A percentile compares a stretch with the other conserved stretches of the same genome.
Conservation (phyloP, 2,888 invertebrate species). For the Lasioglossum marginatum region DNA sequence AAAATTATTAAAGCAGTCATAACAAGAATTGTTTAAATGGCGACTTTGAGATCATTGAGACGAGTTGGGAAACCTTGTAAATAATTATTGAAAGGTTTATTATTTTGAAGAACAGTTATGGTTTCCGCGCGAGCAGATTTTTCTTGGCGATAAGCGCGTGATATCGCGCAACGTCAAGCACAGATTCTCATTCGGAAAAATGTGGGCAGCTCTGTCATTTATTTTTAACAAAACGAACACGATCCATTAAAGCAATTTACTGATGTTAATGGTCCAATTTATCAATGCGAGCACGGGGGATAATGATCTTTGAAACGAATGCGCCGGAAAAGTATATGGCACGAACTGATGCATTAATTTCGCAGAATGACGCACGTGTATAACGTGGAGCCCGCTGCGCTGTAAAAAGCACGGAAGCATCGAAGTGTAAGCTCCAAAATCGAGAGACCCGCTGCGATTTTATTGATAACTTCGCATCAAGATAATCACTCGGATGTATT, state of each 20-base stretch:
- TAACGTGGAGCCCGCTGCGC: background rate
- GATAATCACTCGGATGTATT: slow-evolving; percentile 9
- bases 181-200: slow-evolving; percentile 7
- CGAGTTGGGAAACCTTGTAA: background rate
- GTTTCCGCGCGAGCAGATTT: background rate
- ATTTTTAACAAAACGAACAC: slow-evolving; percentile 21
- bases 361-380: slow-evolving; percentile 31
- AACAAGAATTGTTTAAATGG: no score
- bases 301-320: slow-evolving; percentile 42
- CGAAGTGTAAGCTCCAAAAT: slow-evolving; percentile 26
- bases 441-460: background rate
- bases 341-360: slow-evolving; percentile 47
- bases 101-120: background rate
- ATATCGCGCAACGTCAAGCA: slow-evolving; percentile 1
- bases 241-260: slow-evolving; percentile 43
- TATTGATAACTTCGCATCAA: slow-evolving; percentile 13
- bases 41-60: no score
- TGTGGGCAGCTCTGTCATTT: slow-evolving; percentile 7
- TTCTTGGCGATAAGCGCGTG: background rate
- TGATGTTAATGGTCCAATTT: slow-evolving; percentile 43
- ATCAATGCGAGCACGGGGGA: slow-evolving; percentile 30
- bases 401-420: slow-evolving; percentile 16
- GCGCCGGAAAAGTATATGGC: slow-evolving; percentile 39
- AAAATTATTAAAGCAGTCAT: no score
- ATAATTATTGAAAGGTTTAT: background rate